These are phyloP conservation scores for Acutogordius australiensis DNA, from an alignment of 2,888 invertebrate species.

Conservation along the genomic window DNA sequence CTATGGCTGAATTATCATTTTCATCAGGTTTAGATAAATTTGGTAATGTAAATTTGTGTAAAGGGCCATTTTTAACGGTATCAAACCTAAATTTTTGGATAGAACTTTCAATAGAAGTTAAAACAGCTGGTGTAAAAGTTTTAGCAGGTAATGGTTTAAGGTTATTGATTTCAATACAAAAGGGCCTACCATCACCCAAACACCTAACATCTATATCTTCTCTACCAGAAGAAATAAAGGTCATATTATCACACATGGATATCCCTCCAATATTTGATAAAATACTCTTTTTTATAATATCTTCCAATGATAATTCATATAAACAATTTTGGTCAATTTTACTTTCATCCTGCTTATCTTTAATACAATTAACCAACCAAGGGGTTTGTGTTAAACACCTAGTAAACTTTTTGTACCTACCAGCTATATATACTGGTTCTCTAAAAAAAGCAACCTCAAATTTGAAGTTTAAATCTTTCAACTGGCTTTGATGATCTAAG, in stretches of 20 bases:
- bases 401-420: conserved; percentile 52
- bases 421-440: conserved; percentile 22
- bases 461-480: not conserved
- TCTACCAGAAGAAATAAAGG: conserved; percentile 58
- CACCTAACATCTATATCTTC: conserved; percentile 91
- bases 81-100: not conserved
- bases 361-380: conserved; percentile 51
- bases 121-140: not conserved
- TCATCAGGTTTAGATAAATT: not conserved
- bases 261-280: not conserved
- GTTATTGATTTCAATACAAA: conserved; percentile 47
- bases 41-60: not conserved
- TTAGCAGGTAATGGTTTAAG: conserved; percentile 2
- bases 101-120: not conserved
- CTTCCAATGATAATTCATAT: conserved; percentile 53
- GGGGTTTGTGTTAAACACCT: conserved; percentile 65
- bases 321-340: not conserved
- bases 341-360: conserved; percentile 29
- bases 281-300: conserved; percentile 34
- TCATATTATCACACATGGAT: not conserved
- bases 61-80: not conserved
- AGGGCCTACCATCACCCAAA: conserved; percentile 51
- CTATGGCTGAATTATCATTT: not conserved
- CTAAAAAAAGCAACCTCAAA: not conserved
- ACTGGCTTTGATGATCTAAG: too few species aligned